phyloP scores from a whole-genome alignment of 2,113 vertebrate genomes.

The Riparia riparia region DNA sequence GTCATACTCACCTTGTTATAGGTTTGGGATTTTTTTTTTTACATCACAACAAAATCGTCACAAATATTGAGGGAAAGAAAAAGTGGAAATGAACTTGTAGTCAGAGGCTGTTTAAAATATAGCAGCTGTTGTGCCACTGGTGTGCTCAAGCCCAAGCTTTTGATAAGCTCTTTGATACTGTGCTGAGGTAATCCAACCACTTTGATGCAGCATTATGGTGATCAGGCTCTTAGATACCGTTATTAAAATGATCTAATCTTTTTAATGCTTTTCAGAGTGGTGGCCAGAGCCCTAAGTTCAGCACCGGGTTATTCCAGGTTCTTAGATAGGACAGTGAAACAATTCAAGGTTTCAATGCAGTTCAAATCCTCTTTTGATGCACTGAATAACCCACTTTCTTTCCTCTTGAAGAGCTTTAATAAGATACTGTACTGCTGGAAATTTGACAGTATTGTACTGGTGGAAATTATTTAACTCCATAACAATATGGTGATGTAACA shows the following conservation, averaged over 20 bases:
- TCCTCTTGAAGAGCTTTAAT: not conserved
- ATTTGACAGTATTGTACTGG: not conserved
- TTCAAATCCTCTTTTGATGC: not conserved
- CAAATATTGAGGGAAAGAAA: slow-evolving; percentile 65
- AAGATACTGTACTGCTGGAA: not conserved
- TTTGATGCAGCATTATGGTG: slow-evolving; percentile 51
- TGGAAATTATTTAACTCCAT: not conserved
- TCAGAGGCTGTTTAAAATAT: slow-evolving; percentile 66
- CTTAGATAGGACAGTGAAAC: not conserved
- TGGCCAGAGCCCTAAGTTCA: slow-evolving; percentile 8
- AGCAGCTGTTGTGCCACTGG: slow-evolving; percentile 64
- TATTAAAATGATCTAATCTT: slow-evolving; percentile 57
- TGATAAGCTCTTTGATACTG: slow-evolving; percentile 69
- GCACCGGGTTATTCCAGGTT: not conserved
- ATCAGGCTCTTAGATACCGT: slow-evolving; percentile 29
- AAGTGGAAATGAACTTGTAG: slow-evolving; percentile 68
- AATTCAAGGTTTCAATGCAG: slow-evolving; percentile 23
- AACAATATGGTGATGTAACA: not conserved
- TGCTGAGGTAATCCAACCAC: slow-evolving; percentile 38
- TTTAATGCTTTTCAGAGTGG: slow-evolving; percentile 12
- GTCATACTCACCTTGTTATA: slow-evolving; percentile 8
- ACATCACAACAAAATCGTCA: slow-evolving; percentile 64
- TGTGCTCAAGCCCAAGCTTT: slow-evolving; percentile 41
- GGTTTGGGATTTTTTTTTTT: not conserved
- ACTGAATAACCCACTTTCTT: slow-evolving; percentile 6